These are phyloP conservation scores for Elymnias hypermnestra DNA, from an alignment of 1,140 invertebrate species.

Conservation along the genomic window DNA sequence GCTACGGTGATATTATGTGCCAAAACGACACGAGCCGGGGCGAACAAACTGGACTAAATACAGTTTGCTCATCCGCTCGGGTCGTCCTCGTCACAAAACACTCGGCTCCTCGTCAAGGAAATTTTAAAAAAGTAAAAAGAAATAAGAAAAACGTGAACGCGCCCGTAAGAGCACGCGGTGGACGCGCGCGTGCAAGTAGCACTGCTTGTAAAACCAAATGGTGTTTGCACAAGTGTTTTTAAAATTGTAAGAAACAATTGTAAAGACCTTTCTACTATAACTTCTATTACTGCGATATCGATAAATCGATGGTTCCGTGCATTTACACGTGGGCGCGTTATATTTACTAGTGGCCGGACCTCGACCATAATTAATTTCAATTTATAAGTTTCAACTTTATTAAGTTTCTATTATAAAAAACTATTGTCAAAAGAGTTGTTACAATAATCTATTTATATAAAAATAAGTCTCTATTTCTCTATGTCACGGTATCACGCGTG, in stretches of 20 bases:
- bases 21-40: constrained; percentile 72
- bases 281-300: constrained; percentile 40
- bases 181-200: constrained; percentile 37
- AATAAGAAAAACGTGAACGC: neutral
- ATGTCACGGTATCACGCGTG: too few relatives aligned
- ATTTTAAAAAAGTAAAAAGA: constrained; percentile 14
- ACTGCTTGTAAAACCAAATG: constrained; percentile 46
- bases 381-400: too few relatives aligned
- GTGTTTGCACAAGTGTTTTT: constrained; percentile 68
- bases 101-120: neutral
- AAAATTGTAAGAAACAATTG: constrained; percentile 68
- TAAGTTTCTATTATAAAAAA: too few relatives aligned
- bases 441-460: too few relatives aligned
- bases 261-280: constrained; percentile 69
- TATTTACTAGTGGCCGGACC: too few relatives aligned
- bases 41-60: constrained; percentile 72
- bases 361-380: too few relatives aligned
- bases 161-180: constrained; percentile 13
- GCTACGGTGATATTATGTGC: constrained; percentile 33
- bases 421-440: too few relatives aligned
- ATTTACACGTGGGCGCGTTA: too few relatives aligned
- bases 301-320: constrained; percentile 20
- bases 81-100: constrained; percentile 46
- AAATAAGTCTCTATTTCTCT: too few relatives aligned
- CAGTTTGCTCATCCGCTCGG: constrained; percentile 76